Percentiles rank a stretch among this genome's conserved stretches.
Evolutionary conservation across 2,888 invertebrate species (phyloP).

Genomic region (Eustalomyia histrio): DNA sequence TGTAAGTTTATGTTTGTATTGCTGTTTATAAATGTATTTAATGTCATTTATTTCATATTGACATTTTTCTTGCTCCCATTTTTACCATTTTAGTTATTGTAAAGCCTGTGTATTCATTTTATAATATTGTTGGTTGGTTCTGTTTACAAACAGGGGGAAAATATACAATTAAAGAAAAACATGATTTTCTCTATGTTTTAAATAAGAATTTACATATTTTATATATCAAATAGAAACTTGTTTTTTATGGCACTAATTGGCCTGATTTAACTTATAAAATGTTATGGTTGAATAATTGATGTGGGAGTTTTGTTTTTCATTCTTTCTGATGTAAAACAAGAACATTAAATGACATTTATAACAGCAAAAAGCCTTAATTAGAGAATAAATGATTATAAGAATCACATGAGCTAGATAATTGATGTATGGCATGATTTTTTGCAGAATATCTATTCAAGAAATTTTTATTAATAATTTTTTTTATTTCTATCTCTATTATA

Average conservation of each 20-base stretch:
- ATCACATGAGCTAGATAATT: no score
- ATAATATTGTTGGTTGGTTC: not conserved
- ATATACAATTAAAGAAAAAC: constrained; percentile 17
- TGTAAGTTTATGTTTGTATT: not conserved
- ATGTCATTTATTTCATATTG: constrained; percentile 29
- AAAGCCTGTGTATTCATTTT: constrained; percentile 11
- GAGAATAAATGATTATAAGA: no score
- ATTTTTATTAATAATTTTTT: no score
- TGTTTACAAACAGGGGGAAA: not conserved
- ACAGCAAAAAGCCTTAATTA: no score
- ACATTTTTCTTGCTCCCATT: constrained; percentile 24
- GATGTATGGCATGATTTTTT: no score
- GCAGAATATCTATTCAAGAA: no score
- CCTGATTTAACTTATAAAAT: constrained; percentile 32
- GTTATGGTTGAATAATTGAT: constrained; percentile 37
- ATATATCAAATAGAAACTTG: constrained; percentile 8
- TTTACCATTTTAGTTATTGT: constrained; percentile 3
- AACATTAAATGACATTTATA: no score
- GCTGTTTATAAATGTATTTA: constrained; percentile 9
- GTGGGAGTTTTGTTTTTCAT: constrained; percentile 2
- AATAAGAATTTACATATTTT: constrained; percentile 16
- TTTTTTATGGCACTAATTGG: constrained; percentile 41
- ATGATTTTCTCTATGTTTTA: not conserved
- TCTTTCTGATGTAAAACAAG: not conserved
- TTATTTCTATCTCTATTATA: no score